A percentile compares a stretch with the other conserved stretches of the same genome.
Conservation (phyloP, 2,888 invertebrate species). For the Oscheius myriophilus region DNA sequence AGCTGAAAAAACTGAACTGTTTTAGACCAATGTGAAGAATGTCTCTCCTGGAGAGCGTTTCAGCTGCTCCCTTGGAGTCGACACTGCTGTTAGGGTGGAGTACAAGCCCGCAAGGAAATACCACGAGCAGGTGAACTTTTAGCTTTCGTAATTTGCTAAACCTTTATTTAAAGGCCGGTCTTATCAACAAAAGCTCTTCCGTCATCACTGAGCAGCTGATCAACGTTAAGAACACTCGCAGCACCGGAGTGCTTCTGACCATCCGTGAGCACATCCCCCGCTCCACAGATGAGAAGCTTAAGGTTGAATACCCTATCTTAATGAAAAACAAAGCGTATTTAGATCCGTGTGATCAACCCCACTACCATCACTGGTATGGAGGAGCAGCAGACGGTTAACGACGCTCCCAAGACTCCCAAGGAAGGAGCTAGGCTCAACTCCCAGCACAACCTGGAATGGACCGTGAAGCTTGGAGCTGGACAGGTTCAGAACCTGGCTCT, state of each 20-base stretch:
- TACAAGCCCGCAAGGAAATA: slow-evolving; percentile 72
- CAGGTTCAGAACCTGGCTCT: slow-evolving; percentile 33
- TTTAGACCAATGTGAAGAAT: slow-evolving; percentile 62
- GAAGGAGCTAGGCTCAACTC: slow-evolving; percentile 40
- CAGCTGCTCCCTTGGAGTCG: slow-evolving; percentile 71
- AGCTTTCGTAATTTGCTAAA: neutral
- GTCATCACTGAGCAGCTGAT: slow-evolving; percentile 56
- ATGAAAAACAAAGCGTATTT: neutral
- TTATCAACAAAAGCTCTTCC: slow-evolving; percentile 48
- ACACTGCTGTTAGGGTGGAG: slow-evolving; percentile 70
- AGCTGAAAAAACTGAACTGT: slow-evolving; percentile 4
- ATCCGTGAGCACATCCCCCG: slow-evolving; percentile 61
- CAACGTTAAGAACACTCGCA: slow-evolving; percentile 54
- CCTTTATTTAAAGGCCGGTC: slow-evolving; percentile 36
- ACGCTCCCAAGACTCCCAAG: slow-evolving; percentile 28
- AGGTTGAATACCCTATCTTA: slow-evolving; percentile 34
- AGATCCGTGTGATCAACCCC: slow-evolving; percentile 39
- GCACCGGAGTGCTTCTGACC: slow-evolving; percentile 45
- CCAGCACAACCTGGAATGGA: slow-evolving; percentile 56
- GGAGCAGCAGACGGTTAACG: slow-evolving; percentile 13
- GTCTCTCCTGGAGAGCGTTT: slow-evolving; percentile 72
- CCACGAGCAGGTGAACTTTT: slow-evolving; percentile 59
- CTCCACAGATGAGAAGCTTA: slow-evolving; percentile 63
- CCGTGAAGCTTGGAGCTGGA: slow-evolving; percentile 42
- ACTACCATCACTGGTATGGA: slow-evolving; percentile 26